Evolutionary conservation across 2,113 vertebrate genomes (phyloP).

Genomic region (Sturnus vulgaris): DNA sequence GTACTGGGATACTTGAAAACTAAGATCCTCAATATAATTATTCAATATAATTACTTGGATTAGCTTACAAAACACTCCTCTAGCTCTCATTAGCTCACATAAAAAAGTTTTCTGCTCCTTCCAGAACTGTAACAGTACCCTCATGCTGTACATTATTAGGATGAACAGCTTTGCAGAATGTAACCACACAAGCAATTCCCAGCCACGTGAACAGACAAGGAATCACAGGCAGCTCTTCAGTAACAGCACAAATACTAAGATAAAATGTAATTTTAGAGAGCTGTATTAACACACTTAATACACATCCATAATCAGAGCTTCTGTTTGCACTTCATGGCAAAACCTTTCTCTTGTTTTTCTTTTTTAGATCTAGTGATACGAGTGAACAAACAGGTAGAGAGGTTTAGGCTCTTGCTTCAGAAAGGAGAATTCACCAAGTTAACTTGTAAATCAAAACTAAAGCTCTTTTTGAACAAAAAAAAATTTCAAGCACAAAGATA

Average conservation of each 20-base stretch:
- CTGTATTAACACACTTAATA: background rate
- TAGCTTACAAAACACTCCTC: background rate
- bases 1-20: background rate
- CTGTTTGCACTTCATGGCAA: background rate
- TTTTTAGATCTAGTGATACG: background rate
- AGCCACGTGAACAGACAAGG: background rate
- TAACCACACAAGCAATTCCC: background rate
- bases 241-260: background rate
- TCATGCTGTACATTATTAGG: accelerated
- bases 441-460: background rate
- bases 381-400: background rate
- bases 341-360: background rate
- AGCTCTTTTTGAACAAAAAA: background rate
- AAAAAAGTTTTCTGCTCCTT: background rate
- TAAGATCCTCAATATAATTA: background rate
- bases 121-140: background rate
- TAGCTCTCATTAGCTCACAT: background rate
- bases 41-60: background rate
- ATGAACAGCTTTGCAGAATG: background rate
- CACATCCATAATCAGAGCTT: background rate
- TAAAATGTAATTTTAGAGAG: background rate
- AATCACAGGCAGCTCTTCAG: background rate
- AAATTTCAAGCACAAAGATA: background rate
- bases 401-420: background rate
- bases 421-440: background rate